phyloP scores from a whole-genome alignment of 2,797 vertebrate genomes.

The Nyctibius grandis region DNA sequence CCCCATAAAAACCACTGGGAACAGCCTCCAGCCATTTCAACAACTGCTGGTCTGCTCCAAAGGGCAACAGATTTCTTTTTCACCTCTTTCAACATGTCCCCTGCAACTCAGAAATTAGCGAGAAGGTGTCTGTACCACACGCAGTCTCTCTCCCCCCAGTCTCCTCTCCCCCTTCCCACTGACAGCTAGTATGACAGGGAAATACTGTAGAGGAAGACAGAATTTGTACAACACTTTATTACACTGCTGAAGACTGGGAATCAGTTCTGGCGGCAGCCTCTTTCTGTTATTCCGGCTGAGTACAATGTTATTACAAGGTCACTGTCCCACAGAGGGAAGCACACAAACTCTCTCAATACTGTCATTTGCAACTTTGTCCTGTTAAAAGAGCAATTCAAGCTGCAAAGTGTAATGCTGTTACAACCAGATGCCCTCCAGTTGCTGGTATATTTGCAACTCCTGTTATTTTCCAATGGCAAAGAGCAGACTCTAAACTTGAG shows the following conservation, averaged over 20 bases:
- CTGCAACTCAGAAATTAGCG: background rate
- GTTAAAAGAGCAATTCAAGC: background rate
- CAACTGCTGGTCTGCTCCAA: background rate
- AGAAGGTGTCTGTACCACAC: background rate
- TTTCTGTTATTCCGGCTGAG: background rate
- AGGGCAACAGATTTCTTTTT: background rate
- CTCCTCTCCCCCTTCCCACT: background rate
- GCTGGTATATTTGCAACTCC: background rate
- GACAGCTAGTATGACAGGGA: background rate
- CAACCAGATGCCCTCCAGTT: background rate
- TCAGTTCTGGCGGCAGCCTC: background rate
- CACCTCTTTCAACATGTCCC: background rate
- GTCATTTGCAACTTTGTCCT: background rate
- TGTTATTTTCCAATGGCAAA: background rate
- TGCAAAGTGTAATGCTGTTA: background rate
- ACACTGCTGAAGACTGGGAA: background rate
- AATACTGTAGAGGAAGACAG: background rate
- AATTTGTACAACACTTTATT: conserved; percentile 14
- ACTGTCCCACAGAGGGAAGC: background rate
- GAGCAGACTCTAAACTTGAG: background rate
- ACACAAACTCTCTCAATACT: background rate
- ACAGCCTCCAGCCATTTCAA: background rate
- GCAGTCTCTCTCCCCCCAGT: background rate
- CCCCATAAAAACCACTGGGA: background rate
- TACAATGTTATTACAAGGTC: background rate